A percentile compares a stretch with the other conserved stretches of the same genome.
Evolutionary conservation across 1,140 invertebrate species (phyloP).

Genomic region (Mercenaria mercenaria): DNA sequence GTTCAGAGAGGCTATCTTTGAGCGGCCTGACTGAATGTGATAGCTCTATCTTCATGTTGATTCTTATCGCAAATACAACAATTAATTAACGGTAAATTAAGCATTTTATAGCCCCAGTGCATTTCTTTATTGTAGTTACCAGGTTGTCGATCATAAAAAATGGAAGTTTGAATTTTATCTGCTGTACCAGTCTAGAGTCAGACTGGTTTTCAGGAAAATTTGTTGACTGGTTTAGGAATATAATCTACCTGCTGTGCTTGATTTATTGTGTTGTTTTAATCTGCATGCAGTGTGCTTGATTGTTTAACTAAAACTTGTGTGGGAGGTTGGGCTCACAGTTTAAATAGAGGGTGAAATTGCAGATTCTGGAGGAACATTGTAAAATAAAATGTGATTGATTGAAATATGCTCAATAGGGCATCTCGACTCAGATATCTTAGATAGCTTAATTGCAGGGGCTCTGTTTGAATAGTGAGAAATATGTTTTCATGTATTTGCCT

Average conservation of each 20-base stretch:
- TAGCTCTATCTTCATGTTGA: neutral
- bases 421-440: neutral
- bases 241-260: constrained; percentile 27
- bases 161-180: constrained; percentile 17
- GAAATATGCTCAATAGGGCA: neutral
- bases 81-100: constrained; percentile 62
- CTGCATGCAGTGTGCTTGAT: neutral
- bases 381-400: neutral
- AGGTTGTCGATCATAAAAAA: constrained; percentile 30
- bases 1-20: constrained; percentile 15
- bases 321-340: neutral
- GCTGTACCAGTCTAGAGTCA: neutral
- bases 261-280: constrained; percentile 6
- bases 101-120: constrained; percentile 47
- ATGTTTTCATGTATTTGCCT: no score
- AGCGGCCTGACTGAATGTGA: constrained; percentile 14
- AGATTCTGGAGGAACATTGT: neutral
- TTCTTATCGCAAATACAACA: constrained; percentile 42
- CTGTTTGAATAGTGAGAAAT: neutral
- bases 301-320: neutral
- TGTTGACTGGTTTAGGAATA: neutral
- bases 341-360: constrained; percentile 18
- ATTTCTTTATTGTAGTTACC: constrained; percentile 27
- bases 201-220: neutral
- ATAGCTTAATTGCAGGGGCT: neutral